A percentile compares a stretch with the other conserved stretches of the same genome.
Evolutionary conservation across 2,888 invertebrate species (phyloP).

Genomic region (Drosophila picticornis): DNA sequence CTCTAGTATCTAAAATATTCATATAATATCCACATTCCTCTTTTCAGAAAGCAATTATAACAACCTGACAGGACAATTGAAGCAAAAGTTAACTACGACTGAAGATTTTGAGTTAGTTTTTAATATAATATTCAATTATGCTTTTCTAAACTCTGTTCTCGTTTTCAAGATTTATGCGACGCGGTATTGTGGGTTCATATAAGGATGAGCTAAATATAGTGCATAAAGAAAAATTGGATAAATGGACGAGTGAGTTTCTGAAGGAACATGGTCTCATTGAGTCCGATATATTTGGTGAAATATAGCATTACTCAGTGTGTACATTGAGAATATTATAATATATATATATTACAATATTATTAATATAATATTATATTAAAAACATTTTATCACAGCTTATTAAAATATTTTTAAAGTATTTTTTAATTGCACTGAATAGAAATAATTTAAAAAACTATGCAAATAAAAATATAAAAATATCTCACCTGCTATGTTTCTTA

Average conservation of each 20-base stretch:
- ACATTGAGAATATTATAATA: too few species aligned
- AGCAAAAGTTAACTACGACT: rapidly evolving
- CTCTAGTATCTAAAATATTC: not conserved
- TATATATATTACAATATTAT: too few species aligned
- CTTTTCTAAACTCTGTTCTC: not conserved
- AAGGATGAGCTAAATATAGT: slow-evolving; percentile 52
- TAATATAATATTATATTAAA: too few species aligned
- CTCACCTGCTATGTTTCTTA: not conserved
- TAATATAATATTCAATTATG: not conserved
- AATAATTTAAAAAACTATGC: not conserved
- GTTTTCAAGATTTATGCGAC: slow-evolving; percentile 55
- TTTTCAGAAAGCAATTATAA: slow-evolving; percentile 14
- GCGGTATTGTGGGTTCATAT: slow-evolving; percentile 57
- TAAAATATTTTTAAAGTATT: not conserved
- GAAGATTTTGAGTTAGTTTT: slow-evolving; percentile 30
- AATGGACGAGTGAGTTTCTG: slow-evolving; percentile 38
- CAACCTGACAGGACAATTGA: slow-evolving; percentile 10
- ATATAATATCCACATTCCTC: too few species aligned
- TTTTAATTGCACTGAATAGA: not conserved
- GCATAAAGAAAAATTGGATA: slow-evolving; percentile 38
- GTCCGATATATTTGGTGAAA: slow-evolving; percentile 52
- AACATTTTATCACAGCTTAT: not conserved
- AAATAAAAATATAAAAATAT: not conserved
- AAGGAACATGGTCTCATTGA: slow-evolving; percentile 38
- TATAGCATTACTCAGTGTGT: not conserved